Evolutionary conservation across 1,140 invertebrate genomes (phyloP).

Genomic region (Araneus ventricosus): DNA sequence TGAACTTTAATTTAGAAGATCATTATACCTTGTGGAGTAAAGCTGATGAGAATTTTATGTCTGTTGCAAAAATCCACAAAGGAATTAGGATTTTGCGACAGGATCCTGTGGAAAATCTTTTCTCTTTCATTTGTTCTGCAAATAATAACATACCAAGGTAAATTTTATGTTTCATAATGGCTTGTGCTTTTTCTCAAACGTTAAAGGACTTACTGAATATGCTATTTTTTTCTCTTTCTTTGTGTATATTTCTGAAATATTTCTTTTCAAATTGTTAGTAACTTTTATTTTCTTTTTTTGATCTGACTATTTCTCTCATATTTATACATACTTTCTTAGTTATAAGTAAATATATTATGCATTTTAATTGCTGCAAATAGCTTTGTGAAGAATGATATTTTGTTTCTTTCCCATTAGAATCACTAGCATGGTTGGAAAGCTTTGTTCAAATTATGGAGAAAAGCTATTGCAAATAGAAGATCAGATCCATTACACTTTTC

Average conservation of each 20-base stretch:
- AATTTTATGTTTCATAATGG: conserved; percentile 35
- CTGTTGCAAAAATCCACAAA: conserved; percentile 85
- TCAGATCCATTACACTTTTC: conserved; percentile 89
- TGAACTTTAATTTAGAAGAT: conserved; percentile 84
- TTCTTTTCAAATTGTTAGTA: too few species aligned
- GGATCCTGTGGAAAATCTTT: conserved; percentile 94
- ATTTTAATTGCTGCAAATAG: not conserved
- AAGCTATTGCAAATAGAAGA: conserved; percentile 86
- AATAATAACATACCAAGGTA: conserved; percentile 97
- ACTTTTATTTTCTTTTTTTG: too few species aligned
- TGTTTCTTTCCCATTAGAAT: conserved; percentile 84
- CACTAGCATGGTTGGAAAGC: conserved; percentile 93
- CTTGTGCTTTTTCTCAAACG: not conserved
- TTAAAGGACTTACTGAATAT: too few species aligned
- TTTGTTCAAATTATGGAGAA: conserved; percentile 90
- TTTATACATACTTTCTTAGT: not conserved
- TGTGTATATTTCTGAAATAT: too few species aligned
- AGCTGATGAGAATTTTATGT: conserved; percentile 87
- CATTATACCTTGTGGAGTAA: conserved; percentile 88
- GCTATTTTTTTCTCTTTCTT: too few species aligned
- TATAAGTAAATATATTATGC: not conserved
- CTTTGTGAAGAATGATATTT: not conserved
- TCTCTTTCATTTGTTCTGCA: conserved; percentile 98
- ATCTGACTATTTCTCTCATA: not conserved
- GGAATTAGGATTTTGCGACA: conserved; percentile 95